Evolutionary conservation across 2,888 invertebrate species (phyloP).

Genomic region (Eupithecia dodoneata): DNA sequence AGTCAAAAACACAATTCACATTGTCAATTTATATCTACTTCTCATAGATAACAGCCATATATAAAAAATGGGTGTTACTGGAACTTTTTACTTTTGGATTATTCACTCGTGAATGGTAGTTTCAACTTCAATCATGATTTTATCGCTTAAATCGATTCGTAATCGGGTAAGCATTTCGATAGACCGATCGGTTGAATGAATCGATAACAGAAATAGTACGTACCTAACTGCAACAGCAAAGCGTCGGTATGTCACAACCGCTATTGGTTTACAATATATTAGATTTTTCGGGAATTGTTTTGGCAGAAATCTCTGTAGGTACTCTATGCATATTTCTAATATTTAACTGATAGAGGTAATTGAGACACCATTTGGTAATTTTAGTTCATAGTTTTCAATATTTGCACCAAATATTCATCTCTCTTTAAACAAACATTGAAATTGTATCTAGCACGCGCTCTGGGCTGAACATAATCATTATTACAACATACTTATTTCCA

Average conservation of each 20-base stretch:
- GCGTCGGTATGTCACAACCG: neutral
- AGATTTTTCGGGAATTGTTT: too few relatives aligned
- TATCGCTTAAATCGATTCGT: conserved; percentile 33
- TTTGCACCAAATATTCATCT: too few relatives aligned
- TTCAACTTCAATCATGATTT: neutral
- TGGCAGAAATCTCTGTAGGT: too few relatives aligned
- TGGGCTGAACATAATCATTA: neutral
- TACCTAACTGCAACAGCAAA: neutral
- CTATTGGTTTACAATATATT: neutral
- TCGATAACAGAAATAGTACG: neutral
- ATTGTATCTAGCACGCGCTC: neutral
- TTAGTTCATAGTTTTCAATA: too few relatives aligned
- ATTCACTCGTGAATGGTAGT: neutral
- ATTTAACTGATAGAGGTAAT: too few relatives aligned
- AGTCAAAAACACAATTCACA: neutral
- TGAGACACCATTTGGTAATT: too few relatives aligned
- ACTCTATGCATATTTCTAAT: too few relatives aligned
- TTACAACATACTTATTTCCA: neutral
- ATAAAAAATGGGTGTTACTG: too few relatives aligned
- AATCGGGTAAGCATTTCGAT: conserved; percentile 25
- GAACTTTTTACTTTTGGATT: neutral
- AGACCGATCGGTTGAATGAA: conserved; percentile 24
- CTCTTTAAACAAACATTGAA: too few relatives aligned
- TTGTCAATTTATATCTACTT: neutral
- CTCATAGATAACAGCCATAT: too few relatives aligned